phyloP scores from a whole-genome alignment of 2,888 invertebrate species.

The Archips crataeganus region DNA sequence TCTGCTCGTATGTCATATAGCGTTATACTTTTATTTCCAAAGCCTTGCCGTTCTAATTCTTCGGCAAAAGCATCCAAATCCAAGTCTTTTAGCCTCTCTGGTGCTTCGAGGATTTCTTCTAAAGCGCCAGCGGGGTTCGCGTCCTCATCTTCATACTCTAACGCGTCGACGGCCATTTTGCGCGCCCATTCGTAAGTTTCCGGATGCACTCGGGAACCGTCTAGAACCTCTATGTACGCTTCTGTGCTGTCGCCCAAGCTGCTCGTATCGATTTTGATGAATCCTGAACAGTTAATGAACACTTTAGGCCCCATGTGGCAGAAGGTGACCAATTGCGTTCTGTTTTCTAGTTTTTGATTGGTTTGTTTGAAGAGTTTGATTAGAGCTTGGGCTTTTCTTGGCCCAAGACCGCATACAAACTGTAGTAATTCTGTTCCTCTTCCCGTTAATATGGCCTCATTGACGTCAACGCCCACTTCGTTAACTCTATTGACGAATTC shows the following conservation, averaged over 20 bases:
- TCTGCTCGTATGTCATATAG: slow-evolving; percentile 98
- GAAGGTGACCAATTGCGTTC: slow-evolving; percentile 97
- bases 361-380: slow-evolving; percentile 95
- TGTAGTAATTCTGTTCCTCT: slow-evolving; percentile 96
- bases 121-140: slow-evolving; percentile 98
- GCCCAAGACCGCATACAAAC: slow-evolving; percentile 98
- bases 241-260: slow-evolving; percentile 97
- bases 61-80: slow-evolving; percentile 99
- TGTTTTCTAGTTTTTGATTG: slow-evolving; percentile 96
- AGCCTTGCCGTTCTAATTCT: slow-evolving; percentile 96
- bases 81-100: slow-evolving; percentile 96
- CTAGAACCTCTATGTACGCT: slow-evolving; percentile 97
- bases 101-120: slow-evolving; percentile 98
- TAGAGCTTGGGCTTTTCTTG: slow-evolving; percentile 95
- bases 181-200: slow-evolving; percentile 99
- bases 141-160: slow-evolving; percentile 99
- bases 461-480: slow-evolving; percentile 99
- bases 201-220: slow-evolving; percentile 99
- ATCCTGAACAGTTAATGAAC: slow-evolving; percentile 99
- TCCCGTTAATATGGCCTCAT: slow-evolving; percentile 95
- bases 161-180: slow-evolving; percentile 99
- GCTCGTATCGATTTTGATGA: slow-evolving; percentile 99
- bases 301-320: slow-evolving; percentile 99
- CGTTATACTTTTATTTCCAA: slow-evolving; percentile 96
- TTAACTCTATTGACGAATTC: slow-evolving; percentile 98